Evolutionary conservation across 2,797 vertebrate genomes (phyloP).

Genomic region (Falco rusticolus): DNA sequence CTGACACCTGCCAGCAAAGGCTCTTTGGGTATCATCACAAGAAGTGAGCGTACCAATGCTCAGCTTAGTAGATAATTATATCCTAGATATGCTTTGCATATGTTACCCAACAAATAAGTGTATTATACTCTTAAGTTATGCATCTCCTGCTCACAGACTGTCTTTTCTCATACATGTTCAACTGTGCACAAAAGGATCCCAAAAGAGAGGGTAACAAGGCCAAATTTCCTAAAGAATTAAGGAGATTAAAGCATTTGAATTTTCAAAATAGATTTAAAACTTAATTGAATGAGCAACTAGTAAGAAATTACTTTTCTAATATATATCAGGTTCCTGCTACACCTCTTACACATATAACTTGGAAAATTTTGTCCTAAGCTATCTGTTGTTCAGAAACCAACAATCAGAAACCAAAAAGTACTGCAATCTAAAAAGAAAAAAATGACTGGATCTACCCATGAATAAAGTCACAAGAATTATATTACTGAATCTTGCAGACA

Average conservation of each 20-base stretch:
- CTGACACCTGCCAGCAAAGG: not conserved
- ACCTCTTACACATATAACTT: not conserved
- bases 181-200: not conserved
- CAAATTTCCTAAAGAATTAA: not conserved
- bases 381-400: not conserved
- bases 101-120: not conserved
- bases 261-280: not conserved
- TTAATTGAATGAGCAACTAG: not conserved
- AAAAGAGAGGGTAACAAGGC: not conserved
- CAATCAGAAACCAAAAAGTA: not conserved
- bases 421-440: not conserved
- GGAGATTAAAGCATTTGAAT: not conserved
- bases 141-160: not conserved
- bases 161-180: not conserved
- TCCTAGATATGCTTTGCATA: not conserved
- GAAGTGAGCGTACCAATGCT: not conserved
- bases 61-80: not conserved
- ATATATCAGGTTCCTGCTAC: not conserved
- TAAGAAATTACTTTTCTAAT: not conserved
- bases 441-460: not conserved
- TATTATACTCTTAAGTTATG: not conserved
- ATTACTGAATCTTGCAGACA: not conserved
- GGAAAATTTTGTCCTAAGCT: not conserved
- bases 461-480: not conserved
- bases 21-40: not conserved